Conservation (phyloP, 2,797 vertebrate genomes). For the Harpagifer antarcticus region DNA sequence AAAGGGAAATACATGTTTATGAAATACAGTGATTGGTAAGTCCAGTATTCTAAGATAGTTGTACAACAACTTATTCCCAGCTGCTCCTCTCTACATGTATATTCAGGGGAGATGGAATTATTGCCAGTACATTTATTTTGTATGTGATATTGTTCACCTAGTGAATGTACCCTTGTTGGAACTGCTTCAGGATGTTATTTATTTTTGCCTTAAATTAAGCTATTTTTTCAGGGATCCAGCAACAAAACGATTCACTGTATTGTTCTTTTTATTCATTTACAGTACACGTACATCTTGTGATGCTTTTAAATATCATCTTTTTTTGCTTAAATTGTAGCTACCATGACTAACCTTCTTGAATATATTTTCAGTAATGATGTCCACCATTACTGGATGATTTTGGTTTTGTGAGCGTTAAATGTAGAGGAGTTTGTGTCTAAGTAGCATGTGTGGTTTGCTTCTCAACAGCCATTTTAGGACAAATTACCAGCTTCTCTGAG, state of each 20-base stretch:
- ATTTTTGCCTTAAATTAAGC: conserved; percentile 80
- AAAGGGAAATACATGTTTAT: conserved; percentile 33
- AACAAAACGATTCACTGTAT: conserved; percentile 61
- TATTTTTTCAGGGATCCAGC: conserved; percentile 76
- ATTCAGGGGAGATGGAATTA: conserved; percentile 46
- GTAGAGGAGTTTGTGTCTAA: conserved; percentile 28
- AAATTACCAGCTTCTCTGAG: conserved; percentile 10
- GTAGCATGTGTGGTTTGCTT: conserved; percentile 47
- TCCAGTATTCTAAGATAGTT: conserved; percentile 38
- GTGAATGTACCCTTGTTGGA: conserved; percentile 78
- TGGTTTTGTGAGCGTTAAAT: conserved; percentile 16
- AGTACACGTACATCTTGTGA: conserved; percentile 29
- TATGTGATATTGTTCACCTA: conserved; percentile 66
- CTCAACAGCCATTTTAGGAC: conserved; percentile 38
- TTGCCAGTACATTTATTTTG: conserved; percentile 66
- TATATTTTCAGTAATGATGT: conserved; percentile 46
- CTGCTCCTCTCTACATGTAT: conserved; percentile 58
- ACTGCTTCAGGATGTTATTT: conserved; percentile 78
- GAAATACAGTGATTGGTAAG: conserved; percentile 39
- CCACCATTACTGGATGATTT: conserved; percentile 20
- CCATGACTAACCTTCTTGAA: conserved; percentile 47
- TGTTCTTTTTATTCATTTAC: conserved; percentile 37
- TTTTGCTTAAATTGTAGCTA: conserved; percentile 60
- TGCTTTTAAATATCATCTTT: conserved; percentile 35
- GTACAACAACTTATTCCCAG: conserved; percentile 47